These are phyloP conservation scores for Stegophylla sp. DNA, from an alignment of 2,888 invertebrate genomes.

Conservation along the genomic window DNA sequence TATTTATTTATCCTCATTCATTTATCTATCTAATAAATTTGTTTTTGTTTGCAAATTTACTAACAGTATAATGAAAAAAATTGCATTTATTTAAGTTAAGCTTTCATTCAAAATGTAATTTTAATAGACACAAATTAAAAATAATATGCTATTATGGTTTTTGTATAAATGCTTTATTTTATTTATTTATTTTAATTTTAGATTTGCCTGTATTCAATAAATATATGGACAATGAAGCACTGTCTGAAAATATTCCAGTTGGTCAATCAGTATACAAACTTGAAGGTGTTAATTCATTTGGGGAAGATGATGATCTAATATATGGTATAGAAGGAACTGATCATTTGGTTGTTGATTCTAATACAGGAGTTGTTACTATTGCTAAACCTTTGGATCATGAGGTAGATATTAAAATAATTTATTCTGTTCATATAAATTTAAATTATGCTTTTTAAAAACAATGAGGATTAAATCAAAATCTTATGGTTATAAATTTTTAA, in stretches of 20 bases:
- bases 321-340: constrained; percentile 82
- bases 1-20: no score
- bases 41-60: neutral
- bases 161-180: neutral
- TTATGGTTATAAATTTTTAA: neutral
- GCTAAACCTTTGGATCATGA: constrained; percentile 83
- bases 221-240: constrained; percentile 78
- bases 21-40: no score
- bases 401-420: constrained; percentile 66
- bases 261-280: constrained; percentile 80
- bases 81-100: no score
- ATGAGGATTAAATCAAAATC: no score
- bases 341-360: constrained; percentile 78
- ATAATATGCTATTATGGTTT: no score
- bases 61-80: neutral
- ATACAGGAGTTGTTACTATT: constrained; percentile 80
- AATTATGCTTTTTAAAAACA: neutral
- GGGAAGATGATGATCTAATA: constrained; percentile 70
- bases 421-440: neutral
- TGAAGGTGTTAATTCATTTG: constrained; percentile 83
- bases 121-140: no score
- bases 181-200: no score
- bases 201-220: constrained; percentile 76
- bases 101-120: no score
- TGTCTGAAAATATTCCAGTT: constrained; percentile 81